phyloP scores from a whole-genome alignment of 92 coral and sea anemone species.

The Zoanthus solanderi region DNA sequence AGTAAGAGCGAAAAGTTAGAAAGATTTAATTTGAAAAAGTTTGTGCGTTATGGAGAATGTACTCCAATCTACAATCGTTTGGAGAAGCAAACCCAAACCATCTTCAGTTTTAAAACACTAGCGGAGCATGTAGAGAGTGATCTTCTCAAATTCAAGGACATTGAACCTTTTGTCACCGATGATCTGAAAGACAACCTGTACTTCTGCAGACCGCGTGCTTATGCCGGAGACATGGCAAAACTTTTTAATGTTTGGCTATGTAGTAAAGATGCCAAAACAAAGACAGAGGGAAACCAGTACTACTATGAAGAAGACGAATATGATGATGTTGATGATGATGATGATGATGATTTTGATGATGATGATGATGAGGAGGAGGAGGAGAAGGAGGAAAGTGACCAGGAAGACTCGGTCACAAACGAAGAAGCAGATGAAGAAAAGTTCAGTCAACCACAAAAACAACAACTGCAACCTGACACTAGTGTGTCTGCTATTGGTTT shows the following conservation, averaged over 20 bases:
- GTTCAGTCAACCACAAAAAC: conserved; percentile 2
- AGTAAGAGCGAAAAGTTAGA: conserved; percentile 40
- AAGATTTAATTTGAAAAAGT: conserved; percentile 23
- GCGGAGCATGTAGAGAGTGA: conserved; percentile 11
- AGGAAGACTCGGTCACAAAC: conserved; percentile 58
- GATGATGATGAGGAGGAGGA: conserved; percentile 46
- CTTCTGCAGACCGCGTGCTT: conserved; percentile 4
- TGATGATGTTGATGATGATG: conserved; percentile 31
- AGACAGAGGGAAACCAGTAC: neutral
- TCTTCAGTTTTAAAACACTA: neutral
- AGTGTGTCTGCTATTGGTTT: too few species aligned
- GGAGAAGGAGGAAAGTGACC: conserved; percentile 64
- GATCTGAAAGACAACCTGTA: conserved; percentile 35
- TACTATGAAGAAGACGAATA: conserved; percentile 19
- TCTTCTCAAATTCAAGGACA: conserved; percentile 14
- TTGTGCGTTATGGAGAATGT: conserved; percentile 13
- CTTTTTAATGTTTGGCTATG: conserved; percentile 33
- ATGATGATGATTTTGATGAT: conserved; percentile 30
- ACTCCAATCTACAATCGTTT: neutral
- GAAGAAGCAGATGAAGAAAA: conserved; percentile 30
- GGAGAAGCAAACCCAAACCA: neutral
- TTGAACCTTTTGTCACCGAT: conserved; percentile 26
- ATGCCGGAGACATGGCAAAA: conserved; percentile 8
- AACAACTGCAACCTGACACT: neutral
- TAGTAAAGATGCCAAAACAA: neutral